These are phyloP conservation scores for Eclectus roratus DNA, from an alignment of 2,113 vertebrate species.

Conservation along the genomic window DNA sequence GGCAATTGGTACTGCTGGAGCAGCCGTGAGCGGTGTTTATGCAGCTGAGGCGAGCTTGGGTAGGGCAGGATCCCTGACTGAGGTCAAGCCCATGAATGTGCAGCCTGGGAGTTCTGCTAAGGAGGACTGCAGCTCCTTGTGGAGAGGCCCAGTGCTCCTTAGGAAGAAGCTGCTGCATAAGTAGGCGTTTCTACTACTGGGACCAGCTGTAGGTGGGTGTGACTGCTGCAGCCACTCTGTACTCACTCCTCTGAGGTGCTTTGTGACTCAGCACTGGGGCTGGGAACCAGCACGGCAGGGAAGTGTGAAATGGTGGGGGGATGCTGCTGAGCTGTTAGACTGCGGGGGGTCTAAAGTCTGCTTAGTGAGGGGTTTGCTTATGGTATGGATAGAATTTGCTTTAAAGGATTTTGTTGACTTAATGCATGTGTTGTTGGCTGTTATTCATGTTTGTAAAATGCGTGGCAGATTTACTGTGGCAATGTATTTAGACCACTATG, in stretches of 20 bases:
- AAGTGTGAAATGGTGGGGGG: background rate
- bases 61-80: background rate
- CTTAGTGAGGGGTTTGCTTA: background rate
- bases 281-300: background rate
- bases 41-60: background rate
- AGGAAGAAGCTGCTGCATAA: accelerated
- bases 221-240: background rate
- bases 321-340: background rate
- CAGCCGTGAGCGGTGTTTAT: accelerated
- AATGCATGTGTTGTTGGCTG: background rate
- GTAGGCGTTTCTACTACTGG: background rate
- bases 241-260: accelerated
- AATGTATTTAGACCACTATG: background rate
- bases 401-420: background rate
- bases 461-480: accelerated
- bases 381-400: background rate
- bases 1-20: background rate
- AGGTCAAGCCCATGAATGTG: background rate
- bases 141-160: background rate
- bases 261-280: background rate
- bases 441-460: background rate
- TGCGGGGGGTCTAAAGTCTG: background rate
- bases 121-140: accelerated
- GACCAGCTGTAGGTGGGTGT: background rate
- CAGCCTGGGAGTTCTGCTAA: background rate